These are phyloP conservation scores for Chymomyza amoena DNA, from an alignment of 2,888 invertebrate genomes.

Conservation along the genomic window DNA sequence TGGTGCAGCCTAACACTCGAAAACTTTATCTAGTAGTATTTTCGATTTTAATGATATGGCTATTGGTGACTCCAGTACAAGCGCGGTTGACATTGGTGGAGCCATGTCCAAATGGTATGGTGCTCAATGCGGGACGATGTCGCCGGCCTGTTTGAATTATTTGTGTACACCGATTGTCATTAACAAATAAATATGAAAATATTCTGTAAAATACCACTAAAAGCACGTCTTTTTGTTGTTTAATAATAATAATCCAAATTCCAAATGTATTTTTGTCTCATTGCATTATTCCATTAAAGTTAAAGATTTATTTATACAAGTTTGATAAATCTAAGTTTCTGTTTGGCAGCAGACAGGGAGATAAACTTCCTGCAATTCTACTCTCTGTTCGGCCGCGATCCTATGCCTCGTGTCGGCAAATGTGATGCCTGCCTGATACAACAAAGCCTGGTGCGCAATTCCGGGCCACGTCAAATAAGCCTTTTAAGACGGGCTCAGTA, in stretches of 20 bases:
- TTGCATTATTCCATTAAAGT: neutral
- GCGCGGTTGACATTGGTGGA: too few relatives aligned
- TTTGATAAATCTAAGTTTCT: neutral
- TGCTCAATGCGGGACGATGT: conserved; percentile 44
- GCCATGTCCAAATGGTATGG: conserved; percentile 31
- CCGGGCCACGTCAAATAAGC: conserved; percentile 25
- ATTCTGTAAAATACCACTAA: neutral
- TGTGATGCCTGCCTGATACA: conserved; percentile 3
- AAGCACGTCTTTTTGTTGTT: conserved; percentile 2
- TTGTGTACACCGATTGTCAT: neutral
- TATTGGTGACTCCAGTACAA: conserved; percentile 15
- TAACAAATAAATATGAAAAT: neutral
- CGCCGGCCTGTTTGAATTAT: conserved; percentile 38
- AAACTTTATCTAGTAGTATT: conserved; percentile 19
- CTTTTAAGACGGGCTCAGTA: conserved; percentile 15
- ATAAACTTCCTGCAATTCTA: too few relatives aligned
- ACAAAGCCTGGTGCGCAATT: conserved; percentile 36
- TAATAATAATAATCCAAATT: neutral
- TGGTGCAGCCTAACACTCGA: conserved; percentile 26
- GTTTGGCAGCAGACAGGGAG: too few relatives aligned
- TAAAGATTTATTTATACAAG: neutral
- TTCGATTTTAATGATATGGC: conserved; percentile 15
- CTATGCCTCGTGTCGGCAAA: conserved; percentile 40
- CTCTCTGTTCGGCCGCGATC: neutral
- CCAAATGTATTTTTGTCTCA: neutral